Conservation (phyloP, 2,888 invertebrate species). For the Polietes domitor region DNA sequence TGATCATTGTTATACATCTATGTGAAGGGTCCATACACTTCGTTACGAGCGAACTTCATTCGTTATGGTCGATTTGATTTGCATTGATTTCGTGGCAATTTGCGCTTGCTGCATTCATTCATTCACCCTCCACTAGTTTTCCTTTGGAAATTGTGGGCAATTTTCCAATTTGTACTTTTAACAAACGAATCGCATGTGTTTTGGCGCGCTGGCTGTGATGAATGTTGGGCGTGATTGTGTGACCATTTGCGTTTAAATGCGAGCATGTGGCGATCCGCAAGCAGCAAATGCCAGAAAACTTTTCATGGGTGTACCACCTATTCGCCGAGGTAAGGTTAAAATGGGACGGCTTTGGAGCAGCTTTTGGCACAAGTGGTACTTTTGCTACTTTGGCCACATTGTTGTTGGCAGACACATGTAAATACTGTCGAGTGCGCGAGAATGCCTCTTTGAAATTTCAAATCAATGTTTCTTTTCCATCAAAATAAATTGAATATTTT, state of each 20-base stretch:
- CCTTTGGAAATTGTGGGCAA: conserved; percentile 68
- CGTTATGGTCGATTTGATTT: neutral
- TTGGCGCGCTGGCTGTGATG: conserved; percentile 4
- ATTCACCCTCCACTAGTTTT: conserved; percentile 52
- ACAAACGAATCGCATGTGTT: conserved; percentile 39
- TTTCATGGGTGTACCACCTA: neutral
- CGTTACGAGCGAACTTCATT: neutral
- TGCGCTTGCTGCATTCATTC: conserved; percentile 31
- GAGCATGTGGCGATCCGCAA: neutral
- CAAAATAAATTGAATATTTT: conserved; percentile 2
- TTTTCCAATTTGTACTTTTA: conserved; percentile 70
- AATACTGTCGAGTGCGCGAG: no score
- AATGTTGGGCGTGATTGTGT: conserved; percentile 52
- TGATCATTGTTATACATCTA: no score
- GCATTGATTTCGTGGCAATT: neutral
- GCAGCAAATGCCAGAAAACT: neutral
- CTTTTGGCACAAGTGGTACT: conserved; percentile 47
- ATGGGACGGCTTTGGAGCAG: no score
- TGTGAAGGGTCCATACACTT: neutral
- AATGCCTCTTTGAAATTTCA: no score
- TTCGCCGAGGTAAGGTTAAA: conserved; percentile 46
- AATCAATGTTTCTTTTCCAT: neutral
- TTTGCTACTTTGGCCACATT: neutral
- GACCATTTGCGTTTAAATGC: conserved; percentile 43
- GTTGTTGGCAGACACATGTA: no score